phyloP scores from a whole-genome alignment of 2,797 vertebrate genomes.

The Myiotriccus ornatus region DNA sequence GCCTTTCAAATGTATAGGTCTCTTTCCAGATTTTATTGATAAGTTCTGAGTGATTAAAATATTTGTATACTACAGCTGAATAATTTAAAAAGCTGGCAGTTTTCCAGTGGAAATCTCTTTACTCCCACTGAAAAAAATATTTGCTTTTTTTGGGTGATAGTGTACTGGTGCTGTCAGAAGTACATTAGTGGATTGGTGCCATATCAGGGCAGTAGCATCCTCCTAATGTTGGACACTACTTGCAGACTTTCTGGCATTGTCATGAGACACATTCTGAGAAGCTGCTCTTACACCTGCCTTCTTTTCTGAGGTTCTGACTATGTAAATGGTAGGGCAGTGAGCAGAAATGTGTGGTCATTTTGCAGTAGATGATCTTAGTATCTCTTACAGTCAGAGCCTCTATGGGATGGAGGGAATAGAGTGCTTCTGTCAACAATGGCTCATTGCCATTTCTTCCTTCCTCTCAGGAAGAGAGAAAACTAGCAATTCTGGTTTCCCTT shows the following conservation, averaged over 20 bases:
- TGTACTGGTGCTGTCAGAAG: constrained; percentile 15
- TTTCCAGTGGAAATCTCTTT: neutral
- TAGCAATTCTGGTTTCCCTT: constrained; percentile 27
- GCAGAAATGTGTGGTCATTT: neutral
- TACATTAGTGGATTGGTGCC: neutral
- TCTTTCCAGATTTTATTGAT: constrained; percentile 2
- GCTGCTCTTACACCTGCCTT: neutral
- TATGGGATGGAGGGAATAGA: neutral
- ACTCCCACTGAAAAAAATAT: neutral
- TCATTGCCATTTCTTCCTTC: constrained; percentile 41
- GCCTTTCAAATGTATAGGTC: neutral
- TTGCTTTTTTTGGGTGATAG: neutral
- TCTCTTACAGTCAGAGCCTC: neutral
- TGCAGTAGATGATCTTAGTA: neutral
- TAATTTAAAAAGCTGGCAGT: constrained; percentile 17
- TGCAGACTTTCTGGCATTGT: neutral
- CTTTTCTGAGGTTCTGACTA: neutral
- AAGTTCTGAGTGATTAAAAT: neutral
- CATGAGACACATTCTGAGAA: neutral
- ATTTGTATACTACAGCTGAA: neutral
- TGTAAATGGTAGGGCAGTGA: neutral
- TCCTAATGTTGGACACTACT: neutral
- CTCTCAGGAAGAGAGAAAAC: constrained; percentile 47
- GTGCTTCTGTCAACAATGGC: constrained; percentile 45
- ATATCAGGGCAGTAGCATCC: neutral